Base-by-base conservation (phyloP, 1,140 invertebrate species). In the Branchinecta lindahli region DNA sequence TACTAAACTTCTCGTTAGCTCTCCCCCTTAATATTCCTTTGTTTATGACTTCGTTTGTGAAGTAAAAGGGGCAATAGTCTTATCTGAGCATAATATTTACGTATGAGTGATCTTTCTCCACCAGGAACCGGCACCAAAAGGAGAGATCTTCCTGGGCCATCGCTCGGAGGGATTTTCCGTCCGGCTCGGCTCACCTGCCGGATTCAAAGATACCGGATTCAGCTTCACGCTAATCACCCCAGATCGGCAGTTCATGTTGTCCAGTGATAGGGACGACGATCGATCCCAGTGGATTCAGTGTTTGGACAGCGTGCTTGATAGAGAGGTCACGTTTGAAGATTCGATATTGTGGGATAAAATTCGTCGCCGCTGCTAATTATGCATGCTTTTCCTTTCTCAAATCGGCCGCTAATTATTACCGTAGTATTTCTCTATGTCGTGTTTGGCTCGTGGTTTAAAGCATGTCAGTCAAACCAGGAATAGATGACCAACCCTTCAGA, bases 161-260 rank as follows among this genome's bases (percentile, higher is more conserved):
- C 81, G 81, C 76, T 83, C 85, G 69, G 87, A 89, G 73, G 88
- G 88, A 4, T 94, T 88, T 76, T 83, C 82, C 67, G 82, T 91
- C 77, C 82, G 33, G 81, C 85, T 71, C 71, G 81, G 78, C 81
- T 84, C 74, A 44, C 84, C 87, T 15, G 79, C 82, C 21, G 88
- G 88, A 21, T 86, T 84, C 73, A 79, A 75, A 72, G 85, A 87
- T 74, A 84, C 86, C 8, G 78, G 77, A 6, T 91, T 86, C 77
- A 85, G 86, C n/a, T 94, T 95, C 79, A 89, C 89, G 21, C 80
- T 94, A n/a, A 84, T 86, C 73, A 94, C 91, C 3, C 91, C 91
- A 0, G 87, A 90, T 66, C 79, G 91, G 70, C 85, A 84, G 66
- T 95, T 86, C 78, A 84, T 90, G 72, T 80, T 95, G n/a, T 88